Percentiles rank a stretch among this genome's conserved stretches.
Conservation (phyloP, 2,888 invertebrate genomes). For the Aphelenchoides bicaudatus region DNA sequence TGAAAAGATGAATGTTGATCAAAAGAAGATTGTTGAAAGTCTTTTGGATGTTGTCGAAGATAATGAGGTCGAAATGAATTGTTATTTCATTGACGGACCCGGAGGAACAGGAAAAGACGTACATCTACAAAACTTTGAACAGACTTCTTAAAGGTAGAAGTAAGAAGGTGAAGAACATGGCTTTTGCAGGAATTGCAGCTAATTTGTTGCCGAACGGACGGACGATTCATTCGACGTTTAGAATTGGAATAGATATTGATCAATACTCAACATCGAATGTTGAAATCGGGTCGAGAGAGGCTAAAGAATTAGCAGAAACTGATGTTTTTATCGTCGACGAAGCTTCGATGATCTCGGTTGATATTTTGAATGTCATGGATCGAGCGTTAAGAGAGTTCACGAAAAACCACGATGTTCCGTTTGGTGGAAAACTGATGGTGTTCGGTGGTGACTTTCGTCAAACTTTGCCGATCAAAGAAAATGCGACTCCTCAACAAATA, state of each 20-base stretch:
- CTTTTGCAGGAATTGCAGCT: conserved; percentile 24
- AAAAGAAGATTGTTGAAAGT: background rate
- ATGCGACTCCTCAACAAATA: conserved; percentile 1
- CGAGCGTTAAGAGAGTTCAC: conserved; percentile 1
- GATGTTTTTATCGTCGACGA: conserved; percentile 28
- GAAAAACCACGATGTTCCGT: background rate
- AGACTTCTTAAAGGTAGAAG: background rate
- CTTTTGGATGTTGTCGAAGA: background rate
- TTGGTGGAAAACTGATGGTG: conserved; percentile 29
- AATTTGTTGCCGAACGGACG: no score
- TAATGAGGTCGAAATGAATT: background rate
- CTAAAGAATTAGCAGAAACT: conserved; percentile 4
- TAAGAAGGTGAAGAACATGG: conserved; percentile 17
- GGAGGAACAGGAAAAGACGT: no score
- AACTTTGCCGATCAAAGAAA: no score
- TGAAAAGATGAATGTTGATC: background rate
- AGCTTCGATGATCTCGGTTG: no score
- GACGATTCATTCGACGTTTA: no score
- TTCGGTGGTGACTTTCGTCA: conserved; percentile 30
- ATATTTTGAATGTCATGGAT: no score
- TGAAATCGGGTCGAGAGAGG: background rate
- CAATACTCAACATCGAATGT: background rate
- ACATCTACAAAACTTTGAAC: conserved; percentile 17
- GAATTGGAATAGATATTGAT: no score
- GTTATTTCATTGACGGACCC: conserved; percentile 19